Evolutionary conservation across 2,113 vertebrate genomes (phyloP).

Genomic region (Nicator chloris): DNA sequence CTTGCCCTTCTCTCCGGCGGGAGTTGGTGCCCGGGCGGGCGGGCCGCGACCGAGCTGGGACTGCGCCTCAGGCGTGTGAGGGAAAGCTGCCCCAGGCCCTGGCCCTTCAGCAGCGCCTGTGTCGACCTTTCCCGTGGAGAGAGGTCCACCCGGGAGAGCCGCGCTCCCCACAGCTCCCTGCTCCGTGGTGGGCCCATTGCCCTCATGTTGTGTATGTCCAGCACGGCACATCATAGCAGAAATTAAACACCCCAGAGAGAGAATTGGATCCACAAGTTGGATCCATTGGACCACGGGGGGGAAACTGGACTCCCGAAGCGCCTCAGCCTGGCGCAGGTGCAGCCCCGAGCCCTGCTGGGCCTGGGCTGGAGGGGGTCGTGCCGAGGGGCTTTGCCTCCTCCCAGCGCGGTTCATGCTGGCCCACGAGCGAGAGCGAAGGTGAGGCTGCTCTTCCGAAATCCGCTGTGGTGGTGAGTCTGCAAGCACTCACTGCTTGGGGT

Average conservation of each 20-base stretch:
- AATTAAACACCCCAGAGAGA: neutral
- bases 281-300: fast-evolving
- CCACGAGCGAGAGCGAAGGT: fast-evolving
- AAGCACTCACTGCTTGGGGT: fast-evolving
- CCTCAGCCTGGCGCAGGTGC: neutral
- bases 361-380: neutral
- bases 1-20: too few relatives aligned
- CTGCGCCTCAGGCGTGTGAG: neutral
- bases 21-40: neutral
- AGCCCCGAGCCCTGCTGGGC: neutral
- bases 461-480: fast-evolving
- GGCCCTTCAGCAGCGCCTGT: neutral
- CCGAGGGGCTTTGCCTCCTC: neutral
- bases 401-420: fast-evolving
- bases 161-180: neutral
- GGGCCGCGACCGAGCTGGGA: neutral
- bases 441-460: fast-evolving
- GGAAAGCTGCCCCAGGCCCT: neutral
- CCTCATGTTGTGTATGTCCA: fast-evolving
- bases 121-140: fast-evolving
- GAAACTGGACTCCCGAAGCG: fast-evolving
- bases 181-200: fast-evolving
- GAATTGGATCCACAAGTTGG: fast-evolving
- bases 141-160: fast-evolving
- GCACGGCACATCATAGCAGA: neutral